Percentiles rank a stretch among this genome's conserved stretches.
Conservation (phyloP, 2,113 vertebrate species). For the Ginglymostoma cirratum region DNA sequence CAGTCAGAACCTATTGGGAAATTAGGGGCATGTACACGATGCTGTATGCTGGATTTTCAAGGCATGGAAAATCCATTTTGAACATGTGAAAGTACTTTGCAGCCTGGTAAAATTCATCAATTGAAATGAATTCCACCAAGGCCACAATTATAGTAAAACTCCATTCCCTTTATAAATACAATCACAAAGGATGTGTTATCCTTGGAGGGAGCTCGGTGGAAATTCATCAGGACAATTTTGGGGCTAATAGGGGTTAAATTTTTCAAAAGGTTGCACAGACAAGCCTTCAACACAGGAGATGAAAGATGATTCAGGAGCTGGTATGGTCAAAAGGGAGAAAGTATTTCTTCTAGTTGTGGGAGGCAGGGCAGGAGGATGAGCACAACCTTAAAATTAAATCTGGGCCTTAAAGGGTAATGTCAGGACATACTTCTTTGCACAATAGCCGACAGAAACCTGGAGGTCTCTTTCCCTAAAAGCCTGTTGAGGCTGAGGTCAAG, state of each 20-base stretch:
- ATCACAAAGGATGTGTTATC: background rate
- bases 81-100: background rate
- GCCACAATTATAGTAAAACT: background rate
- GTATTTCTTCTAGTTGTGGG: background rate
- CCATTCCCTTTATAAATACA: background rate
- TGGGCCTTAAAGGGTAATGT: background rate
- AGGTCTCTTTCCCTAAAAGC: background rate
- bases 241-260: no score
- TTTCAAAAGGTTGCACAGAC: background rate
- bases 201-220: background rate
- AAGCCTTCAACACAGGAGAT: background rate
- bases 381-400: background rate
- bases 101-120: background rate
- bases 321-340: background rate
- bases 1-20: background rate
- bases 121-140: background rate
- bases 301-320: background rate
- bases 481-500: background rate
- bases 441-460: background rate
- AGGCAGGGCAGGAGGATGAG: no score
- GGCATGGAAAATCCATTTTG: background rate
- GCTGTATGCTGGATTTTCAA: background rate
- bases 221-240: background rate
- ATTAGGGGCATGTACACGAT: background rate
- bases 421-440: background rate